phyloP scores from a whole-genome alignment of 2,113 vertebrate species.

The Apeltes quadracus region DNA sequence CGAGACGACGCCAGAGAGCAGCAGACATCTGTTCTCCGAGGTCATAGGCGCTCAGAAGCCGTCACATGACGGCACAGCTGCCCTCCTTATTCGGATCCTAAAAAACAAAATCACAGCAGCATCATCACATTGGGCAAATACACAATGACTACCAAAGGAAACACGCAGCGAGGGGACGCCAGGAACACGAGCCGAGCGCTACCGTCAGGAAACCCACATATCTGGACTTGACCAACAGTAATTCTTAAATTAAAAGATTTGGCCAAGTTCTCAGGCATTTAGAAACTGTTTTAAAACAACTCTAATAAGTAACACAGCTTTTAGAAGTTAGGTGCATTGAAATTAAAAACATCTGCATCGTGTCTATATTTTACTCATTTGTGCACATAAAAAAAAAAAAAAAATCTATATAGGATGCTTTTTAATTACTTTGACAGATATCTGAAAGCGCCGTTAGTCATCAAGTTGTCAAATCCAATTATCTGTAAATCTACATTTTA shows the following conservation, averaged over 20 bases:
- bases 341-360: not conserved
- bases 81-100: conserved; percentile 75
- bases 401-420: too few species aligned
- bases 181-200: not conserved
- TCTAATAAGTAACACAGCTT: too few species aligned
- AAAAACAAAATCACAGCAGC: not conserved
- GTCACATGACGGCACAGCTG: conserved; percentile 83
- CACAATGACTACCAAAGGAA: not conserved
- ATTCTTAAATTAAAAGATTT: too few species aligned
- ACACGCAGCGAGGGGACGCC: conserved; percentile 3
- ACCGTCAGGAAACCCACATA: too few species aligned
- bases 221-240: too few species aligned
- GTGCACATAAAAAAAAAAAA: not conserved
- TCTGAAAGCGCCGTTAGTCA: too few species aligned
- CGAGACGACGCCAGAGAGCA: not conserved
- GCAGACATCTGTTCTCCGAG: not conserved
- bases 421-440: too few species aligned
- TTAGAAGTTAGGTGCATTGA: not conserved
- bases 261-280: too few species aligned
- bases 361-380: not conserved
- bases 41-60: not conserved
- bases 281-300: too few species aligned
- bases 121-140: not conserved
- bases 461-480: too few species aligned
- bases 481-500: too few species aligned